Percentiles rank a stretch among this genome's conserved stretches.
Evolutionary conservation across 2,888 invertebrate species (phyloP).

Genomic region (Heliothis peltigera): DNA sequence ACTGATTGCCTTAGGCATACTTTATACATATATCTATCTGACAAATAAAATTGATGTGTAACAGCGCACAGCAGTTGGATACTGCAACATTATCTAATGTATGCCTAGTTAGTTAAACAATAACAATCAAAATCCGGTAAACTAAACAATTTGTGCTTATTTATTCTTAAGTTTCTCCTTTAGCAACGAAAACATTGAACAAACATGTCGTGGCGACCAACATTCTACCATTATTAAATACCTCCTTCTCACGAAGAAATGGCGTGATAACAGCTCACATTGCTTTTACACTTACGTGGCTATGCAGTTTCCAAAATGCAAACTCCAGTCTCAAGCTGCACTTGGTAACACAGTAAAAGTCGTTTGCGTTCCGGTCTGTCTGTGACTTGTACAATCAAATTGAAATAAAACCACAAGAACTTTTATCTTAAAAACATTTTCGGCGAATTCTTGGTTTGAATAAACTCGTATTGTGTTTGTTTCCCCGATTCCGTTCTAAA

Average conservation of each 20-base stretch:
- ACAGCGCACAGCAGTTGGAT: too few relatives aligned
- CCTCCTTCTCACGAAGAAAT: slow-evolving; percentile 40
- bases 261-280: slow-evolving; percentile 48
- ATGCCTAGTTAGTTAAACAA: too few relatives aligned
- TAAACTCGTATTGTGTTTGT: slow-evolving; percentile 30
- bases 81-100: too few relatives aligned
- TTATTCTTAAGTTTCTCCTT: slow-evolving; percentile 13
- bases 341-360: slow-evolving; percentile 38
- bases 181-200: slow-evolving; percentile 34
- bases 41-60: too few relatives aligned
- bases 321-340: slow-evolving; percentile 40
- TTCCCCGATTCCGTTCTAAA: slow-evolving; percentile 33
- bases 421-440: slow-evolving; percentile 42
- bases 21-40: too few relatives aligned
- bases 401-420: slow-evolving; percentile 37
- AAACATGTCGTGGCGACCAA: slow-evolving; percentile 24
- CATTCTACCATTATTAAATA: slow-evolving; percentile 35
- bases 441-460: slow-evolving; percentile 16
- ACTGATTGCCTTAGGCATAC: too few relatives aligned
- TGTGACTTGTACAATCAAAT: slow-evolving; percentile 37
- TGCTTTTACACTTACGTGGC: slow-evolving; percentile 40
- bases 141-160: slow-evolving; percentile 8
- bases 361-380: slow-evolving; percentile 32
- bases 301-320: slow-evolving; percentile 42
- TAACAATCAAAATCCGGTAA: slow-evolving; percentile 16